Percentiles rank a stretch among this genome's conserved stretches.
Conservation (phyloP, 2,113 vertebrate genomes). For the Atlantisia rogersi region DNA sequence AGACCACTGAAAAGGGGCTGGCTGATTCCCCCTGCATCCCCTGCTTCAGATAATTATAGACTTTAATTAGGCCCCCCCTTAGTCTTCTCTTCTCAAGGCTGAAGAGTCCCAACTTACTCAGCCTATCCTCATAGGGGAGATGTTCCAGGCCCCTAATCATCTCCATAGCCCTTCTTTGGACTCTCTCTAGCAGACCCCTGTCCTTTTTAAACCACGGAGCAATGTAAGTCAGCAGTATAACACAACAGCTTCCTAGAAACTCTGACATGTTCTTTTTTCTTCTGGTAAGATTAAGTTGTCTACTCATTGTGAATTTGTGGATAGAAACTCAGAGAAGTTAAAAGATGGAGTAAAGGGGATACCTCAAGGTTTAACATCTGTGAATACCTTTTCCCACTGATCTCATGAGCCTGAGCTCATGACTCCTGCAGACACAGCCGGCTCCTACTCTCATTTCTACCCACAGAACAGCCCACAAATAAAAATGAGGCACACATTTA, state of each 20-base stretch:
- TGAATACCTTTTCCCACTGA: background rate
- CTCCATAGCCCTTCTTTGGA: no score
- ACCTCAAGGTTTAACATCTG: background rate
- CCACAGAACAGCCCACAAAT: background rate
- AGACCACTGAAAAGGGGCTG: no score
- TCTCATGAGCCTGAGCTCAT: background rate
- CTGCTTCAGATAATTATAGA: no score
- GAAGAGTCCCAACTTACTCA: no score
- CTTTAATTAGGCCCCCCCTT: no score
- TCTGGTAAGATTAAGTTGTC: background rate
- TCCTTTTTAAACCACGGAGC: no score
- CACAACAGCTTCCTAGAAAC: background rate
- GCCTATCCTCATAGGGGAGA: no score
- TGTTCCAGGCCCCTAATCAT: no score
- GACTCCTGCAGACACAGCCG: background rate
- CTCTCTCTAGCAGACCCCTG: no score
- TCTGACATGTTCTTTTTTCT: fast-evolving
- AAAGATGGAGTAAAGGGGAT: background rate
- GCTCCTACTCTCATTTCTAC: background rate
- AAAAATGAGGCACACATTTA: background rate
- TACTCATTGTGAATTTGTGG: background rate
- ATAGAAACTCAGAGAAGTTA: background rate
- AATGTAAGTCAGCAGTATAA: background rate
- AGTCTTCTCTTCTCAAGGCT: no score
- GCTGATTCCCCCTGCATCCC: no score